A percentile compares a stretch with the other conserved stretches of the same genome.
Conservation (phyloP, 2,888 invertebrate genomes). For the Drosophila affinis region DNA sequence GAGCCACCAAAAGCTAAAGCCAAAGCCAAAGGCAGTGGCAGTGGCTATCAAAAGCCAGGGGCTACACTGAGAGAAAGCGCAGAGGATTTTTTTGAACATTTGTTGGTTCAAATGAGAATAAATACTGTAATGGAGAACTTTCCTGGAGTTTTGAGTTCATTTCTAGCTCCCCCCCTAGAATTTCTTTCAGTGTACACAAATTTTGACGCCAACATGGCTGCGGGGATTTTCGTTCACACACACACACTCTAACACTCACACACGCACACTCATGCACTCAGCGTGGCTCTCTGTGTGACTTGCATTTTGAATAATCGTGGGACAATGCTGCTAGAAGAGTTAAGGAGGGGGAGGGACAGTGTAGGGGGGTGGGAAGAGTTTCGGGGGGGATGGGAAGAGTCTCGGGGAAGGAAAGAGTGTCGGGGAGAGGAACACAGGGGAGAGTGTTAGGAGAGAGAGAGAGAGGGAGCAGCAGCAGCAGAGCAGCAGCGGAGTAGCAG, state of each 20-base stretch:
- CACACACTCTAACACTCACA: slow-evolving; percentile 32
- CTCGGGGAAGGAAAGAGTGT: no score
- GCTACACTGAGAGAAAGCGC: slow-evolving; percentile 5
- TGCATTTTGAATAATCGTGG: slow-evolving; percentile 80
- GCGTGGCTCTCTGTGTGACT: slow-evolving; percentile 48
- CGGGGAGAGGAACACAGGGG: no score
- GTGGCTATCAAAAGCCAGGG: slow-evolving; percentile 20
- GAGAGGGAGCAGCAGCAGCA: not conserved
- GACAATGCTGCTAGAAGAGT: slow-evolving; percentile 38
- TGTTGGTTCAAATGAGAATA: no score
- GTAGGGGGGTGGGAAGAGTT: no score
- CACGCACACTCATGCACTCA: slow-evolving; percentile 18
- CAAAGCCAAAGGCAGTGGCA: slow-evolving; percentile 21
- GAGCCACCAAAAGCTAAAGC: slow-evolving; percentile 60
- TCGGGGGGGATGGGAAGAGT: no score
- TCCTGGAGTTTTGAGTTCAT: not conserved
- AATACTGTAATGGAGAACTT: no score
- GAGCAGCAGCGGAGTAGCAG: no score
- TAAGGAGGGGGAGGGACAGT: not conserved
- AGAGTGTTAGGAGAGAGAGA: not conserved
- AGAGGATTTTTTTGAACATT: no score
- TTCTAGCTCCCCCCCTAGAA: no score
- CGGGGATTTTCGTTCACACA: slow-evolving; percentile 63
- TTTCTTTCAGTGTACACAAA: slow-evolving; percentile 28
- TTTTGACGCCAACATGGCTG: slow-evolving; percentile 74